Evolutionary conservation across 1,140 invertebrate genomes (phyloP).

Genomic region (Atta cephalotes): DNA sequence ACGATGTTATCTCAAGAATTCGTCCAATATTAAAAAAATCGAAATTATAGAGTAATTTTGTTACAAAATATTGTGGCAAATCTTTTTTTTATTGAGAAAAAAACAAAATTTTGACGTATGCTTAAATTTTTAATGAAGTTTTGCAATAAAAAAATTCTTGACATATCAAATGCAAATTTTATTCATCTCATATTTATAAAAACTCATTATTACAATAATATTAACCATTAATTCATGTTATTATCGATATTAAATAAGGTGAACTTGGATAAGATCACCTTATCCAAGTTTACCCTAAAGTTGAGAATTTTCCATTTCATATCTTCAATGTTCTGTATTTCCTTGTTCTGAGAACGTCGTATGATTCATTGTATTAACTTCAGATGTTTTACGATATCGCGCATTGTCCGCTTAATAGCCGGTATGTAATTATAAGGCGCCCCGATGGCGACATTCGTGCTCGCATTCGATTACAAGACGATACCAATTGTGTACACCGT

Average conservation of each 20-base stretch:
- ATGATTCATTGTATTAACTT: constrained; percentile 1
- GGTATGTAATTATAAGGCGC: constrained; percentile 64
- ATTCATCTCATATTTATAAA: neutral
- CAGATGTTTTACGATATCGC: constrained; percentile 39
- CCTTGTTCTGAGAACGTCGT: neutral
- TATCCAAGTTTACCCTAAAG: neutral
- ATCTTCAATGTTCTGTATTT: neutral
- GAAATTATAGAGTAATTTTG: neutral
- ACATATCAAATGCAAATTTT: neutral
- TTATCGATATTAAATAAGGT: neutral
- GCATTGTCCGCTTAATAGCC: constrained; percentile 68
- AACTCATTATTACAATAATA: neutral
- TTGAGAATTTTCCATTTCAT: neutral
- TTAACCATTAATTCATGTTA: neutral
- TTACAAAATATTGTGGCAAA: neutral
- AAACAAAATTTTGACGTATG: neutral
- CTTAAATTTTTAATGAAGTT: neutral
- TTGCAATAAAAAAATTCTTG: neutral
- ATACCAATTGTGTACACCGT: constrained; percentile 71
- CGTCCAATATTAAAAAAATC: neutral
- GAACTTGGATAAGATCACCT: too few relatives aligned
- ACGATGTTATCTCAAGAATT: neutral
- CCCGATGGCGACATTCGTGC: constrained; percentile 19
- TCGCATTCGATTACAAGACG: constrained; percentile 52
- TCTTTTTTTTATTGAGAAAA: neutral